Evolutionary conservation across 2,113 vertebrate genomes (phyloP).

Genomic region (Connochaetes taurinus): DNA sequence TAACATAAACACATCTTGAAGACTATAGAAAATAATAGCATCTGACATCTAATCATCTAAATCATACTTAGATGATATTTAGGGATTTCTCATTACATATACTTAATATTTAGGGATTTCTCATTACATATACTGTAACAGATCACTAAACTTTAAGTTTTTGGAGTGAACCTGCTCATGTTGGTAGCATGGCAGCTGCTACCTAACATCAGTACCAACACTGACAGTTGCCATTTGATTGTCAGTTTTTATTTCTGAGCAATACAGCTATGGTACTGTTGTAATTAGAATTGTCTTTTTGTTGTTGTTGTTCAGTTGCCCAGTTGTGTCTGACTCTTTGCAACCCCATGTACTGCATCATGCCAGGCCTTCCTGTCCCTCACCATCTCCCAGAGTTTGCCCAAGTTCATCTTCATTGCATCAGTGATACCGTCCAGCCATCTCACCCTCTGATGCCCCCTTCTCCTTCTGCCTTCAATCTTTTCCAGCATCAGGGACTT

Average conservation of each 20-base stretch:
- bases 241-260: neutral
- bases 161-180: neutral
- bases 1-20: neutral
- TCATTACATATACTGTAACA: neutral
- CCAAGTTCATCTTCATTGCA: neutral
- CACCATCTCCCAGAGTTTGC: neutral
- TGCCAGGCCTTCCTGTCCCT: neutral
- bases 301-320: neutral
- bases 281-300: neutral
- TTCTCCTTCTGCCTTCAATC: neutral
- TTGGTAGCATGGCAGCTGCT: accelerated
- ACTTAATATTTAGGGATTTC: neutral
- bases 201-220: accelerated
- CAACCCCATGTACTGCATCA: neutral
- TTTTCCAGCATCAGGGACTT: neutral
- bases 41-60: neutral
- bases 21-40: neutral
- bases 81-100: neutral
- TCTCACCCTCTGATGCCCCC: neutral
- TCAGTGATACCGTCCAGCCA: accelerated
- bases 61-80: no score
- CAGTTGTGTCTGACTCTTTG: neutral
- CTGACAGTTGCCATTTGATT: neutral
- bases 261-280: neutral
- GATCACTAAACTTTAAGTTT: neutral